Base-by-base conservation (phyloP, 2,888 invertebrate species). In the Pardosa pseudoannulata region DNA sequence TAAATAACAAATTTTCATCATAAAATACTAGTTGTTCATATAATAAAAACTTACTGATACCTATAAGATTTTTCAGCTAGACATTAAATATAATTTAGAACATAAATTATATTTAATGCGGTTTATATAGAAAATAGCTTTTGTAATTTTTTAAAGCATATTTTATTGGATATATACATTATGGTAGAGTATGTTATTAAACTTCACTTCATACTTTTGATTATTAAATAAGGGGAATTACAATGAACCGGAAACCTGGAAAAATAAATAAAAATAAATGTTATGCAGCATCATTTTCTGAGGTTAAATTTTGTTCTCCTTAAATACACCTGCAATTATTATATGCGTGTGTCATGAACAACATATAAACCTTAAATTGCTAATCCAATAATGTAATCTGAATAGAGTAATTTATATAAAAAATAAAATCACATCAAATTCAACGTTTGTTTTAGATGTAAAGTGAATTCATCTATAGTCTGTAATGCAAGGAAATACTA, bases 261-360 rank as follows among this genome's bases (percentile, higher is more conserved):
- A 36, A 36, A 9, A 9, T 36, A 36, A 36, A 36, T 9, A 9
- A 36, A 36, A 16, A n/a, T n/a, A 65, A 65, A 65, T 28, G 28
- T 28, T 2, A 9, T n/a, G 27, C 9, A 36, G 32, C 50, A 79
- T 79, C 79, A 62, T 62, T 31, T 28, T 7, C 70, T 70, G 68
- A 28, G 27, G 79, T 23, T 29, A 62, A 41, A 80, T 80, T n/a
- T 28, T 41, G 27, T 50, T 41, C 32, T 82, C 75, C 70, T 70
- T 82, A 82, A 82, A 70, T 82, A 82, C 82, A 75, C 82, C 75
- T 75, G 39, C 70, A 82, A n/a, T 62, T 75, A 70, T 82, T 46
- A 62, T 41, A 75, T 71, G 41, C 82, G 70, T 70, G 29, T 41
- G 68, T 74, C 81, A 74, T 74, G 36, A 56, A 68, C 74, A 68